phyloP scores from a whole-genome alignment of 35 echinoderm and acorn worm species.

The Nesometra sesokonis region DNA sequence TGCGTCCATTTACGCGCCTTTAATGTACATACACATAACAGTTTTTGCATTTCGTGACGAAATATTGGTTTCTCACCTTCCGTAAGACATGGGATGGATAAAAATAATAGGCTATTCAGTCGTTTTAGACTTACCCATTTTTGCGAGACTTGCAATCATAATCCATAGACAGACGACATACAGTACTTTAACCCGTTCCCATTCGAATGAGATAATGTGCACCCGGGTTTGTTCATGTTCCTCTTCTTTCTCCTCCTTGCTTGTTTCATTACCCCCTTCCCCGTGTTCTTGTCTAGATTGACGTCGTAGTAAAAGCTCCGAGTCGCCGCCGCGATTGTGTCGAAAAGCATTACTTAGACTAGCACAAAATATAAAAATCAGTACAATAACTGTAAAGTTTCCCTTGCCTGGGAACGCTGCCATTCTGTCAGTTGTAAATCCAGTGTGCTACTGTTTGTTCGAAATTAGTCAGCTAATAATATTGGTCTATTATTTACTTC shows the following conservation, averaged over 20 bases:
- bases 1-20: no score
- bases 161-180: conserved; percentile 51
- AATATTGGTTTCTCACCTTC: no score
- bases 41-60: no score
- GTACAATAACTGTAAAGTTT: neutral
- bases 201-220: conserved; percentile 12
- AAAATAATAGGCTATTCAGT: no score
- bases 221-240: neutral
- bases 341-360: neutral
- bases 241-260: neutral
- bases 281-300: neutral
- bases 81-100: no score
- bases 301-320: neutral
- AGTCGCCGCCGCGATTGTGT: neutral
- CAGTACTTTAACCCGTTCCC: conserved; percentile 40
- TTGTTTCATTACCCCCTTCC: neutral
- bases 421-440: neutral
- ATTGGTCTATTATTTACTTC: neutral
- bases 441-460: no score
- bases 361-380: neutral
- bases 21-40: no score
- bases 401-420: no score
- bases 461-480: no score
- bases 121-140: conserved; percentile 54
- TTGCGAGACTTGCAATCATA: conserved; percentile 59